These are phyloP conservation scores for Apocrypta bakeri DNA, from an alignment of 1,140 invertebrate genomes.

Conservation along the genomic window DNA sequence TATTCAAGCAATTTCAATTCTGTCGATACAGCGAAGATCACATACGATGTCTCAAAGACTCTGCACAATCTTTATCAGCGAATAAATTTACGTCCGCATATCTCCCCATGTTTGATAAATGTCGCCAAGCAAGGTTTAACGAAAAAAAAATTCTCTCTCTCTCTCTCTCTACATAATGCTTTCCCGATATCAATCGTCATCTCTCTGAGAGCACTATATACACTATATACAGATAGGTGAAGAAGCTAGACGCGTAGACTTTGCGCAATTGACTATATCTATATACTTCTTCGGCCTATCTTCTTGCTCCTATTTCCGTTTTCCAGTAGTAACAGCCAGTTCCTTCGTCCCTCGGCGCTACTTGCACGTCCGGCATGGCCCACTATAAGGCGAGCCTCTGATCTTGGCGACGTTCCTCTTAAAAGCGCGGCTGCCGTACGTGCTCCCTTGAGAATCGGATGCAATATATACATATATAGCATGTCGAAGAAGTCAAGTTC, in stretches of 20 bases:
- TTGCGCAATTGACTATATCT: neutral
- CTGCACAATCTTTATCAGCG: neutral
- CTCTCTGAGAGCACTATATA: too few species aligned
- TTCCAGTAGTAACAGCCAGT: neutral
- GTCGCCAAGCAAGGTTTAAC: neutral
- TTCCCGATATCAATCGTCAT: too few species aligned
- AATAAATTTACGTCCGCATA: neutral
- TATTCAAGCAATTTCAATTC: neutral
- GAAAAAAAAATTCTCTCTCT: too few species aligned
- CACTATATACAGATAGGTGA: too few species aligned
- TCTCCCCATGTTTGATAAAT: neutral
- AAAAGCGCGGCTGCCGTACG: neutral
- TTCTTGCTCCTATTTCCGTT: slow-evolving; percentile 1
- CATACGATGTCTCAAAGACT: neutral
- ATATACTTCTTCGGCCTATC: neutral
- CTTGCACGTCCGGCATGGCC: neutral
- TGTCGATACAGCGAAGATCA: neutral
- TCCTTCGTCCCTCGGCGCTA: neutral
- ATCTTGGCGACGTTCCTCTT: neutral
- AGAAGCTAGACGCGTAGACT: neutral
- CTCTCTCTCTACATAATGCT: too few species aligned
- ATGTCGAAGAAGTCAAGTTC: neutral
- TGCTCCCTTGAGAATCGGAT: neutral
- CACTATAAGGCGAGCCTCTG: neutral
- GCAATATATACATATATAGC: neutral